Evolutionary conservation across 2,797 vertebrate genomes (phyloP).

Genomic region (Threskiornis aethiopicus): DNA sequence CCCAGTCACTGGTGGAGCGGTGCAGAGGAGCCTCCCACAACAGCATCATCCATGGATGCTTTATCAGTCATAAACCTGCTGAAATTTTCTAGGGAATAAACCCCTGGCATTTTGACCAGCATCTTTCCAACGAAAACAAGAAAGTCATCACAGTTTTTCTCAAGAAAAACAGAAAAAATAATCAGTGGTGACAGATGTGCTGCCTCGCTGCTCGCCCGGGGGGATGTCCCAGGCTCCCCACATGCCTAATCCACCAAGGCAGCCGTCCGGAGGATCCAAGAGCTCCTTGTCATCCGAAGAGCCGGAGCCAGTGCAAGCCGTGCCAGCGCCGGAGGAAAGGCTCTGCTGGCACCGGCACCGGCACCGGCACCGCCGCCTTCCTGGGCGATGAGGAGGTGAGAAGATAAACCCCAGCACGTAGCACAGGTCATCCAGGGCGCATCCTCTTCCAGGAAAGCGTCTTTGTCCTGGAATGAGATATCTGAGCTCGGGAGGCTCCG

Average conservation of each 20-base stretch:
- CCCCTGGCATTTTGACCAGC: rapidly evolving
- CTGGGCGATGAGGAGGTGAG: background rate
- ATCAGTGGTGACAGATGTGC: rapidly evolving
- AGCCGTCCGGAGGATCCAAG: background rate
- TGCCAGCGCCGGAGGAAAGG: rapidly evolving
- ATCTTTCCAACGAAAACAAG: background rate
- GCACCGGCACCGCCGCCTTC: background rate
- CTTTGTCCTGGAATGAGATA: background rate
- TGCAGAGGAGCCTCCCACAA: background rate
- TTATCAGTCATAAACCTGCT: rapidly evolving
- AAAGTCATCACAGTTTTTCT: background rate
- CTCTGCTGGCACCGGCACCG: background rate
- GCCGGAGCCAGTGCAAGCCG: rapidly evolving
- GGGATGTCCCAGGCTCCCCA: background rate
- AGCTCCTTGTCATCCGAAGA: background rate
- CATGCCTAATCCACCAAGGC: background rate
- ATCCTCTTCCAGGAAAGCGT: background rate
- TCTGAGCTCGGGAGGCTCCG: rapidly evolving
- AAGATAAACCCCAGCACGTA: background rate
- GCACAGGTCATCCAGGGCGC: background rate
- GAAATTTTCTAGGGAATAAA: background rate
- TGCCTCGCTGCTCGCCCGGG: rapidly evolving
- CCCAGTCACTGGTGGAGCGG: rapidly evolving
- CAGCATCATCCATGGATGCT: background rate
- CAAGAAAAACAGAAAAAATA: background rate